phyloP scores from a whole-genome alignment of 1,140 invertebrate genomes.

The Drosophila mayri region DNA sequence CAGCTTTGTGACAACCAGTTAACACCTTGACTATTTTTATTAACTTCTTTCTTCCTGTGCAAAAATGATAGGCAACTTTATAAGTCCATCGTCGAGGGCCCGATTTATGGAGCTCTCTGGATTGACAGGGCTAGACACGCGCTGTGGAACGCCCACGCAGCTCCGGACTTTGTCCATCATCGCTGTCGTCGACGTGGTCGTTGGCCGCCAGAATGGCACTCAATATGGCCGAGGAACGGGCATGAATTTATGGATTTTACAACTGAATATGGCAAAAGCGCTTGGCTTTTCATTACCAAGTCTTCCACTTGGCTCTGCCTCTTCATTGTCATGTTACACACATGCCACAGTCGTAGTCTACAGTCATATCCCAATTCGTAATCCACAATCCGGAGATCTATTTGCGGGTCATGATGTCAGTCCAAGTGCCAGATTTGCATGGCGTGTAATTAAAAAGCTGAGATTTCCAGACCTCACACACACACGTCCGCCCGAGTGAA shows the following conservation, averaged over 20 bases:
- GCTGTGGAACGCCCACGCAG: conserved; percentile 62
- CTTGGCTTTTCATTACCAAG: conserved; percentile 79
- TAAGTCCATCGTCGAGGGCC: conserved; percentile 17
- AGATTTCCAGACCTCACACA: conserved; percentile 51
- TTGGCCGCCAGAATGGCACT: conserved; percentile 38
- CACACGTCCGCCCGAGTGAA: not conserved
- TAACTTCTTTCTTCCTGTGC: conserved; percentile 21
- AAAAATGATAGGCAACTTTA: conserved; percentile 15
- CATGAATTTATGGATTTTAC: conserved; percentile 75
- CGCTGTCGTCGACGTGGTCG: conserved; percentile 13
- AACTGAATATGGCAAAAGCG: conserved; percentile 67
- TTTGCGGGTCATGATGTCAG: conserved; percentile 71
- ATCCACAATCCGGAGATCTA: conserved; percentile 33
- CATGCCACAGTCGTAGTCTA: conserved; percentile 31
- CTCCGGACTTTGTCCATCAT: conserved; percentile 36
- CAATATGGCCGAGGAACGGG: conserved; percentile 48
- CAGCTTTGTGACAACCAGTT: not conserved
- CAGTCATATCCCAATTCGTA: conserved; percentile 9
- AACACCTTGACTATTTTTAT: not conserved
- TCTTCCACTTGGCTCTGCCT: conserved; percentile 57
- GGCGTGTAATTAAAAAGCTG: conserved; percentile 51
- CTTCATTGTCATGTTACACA: conserved; percentile 69
- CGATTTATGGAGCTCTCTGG: conserved; percentile 53
- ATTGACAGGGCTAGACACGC: conserved; percentile 68
- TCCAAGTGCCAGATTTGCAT: conserved; percentile 35